These are phyloP conservation scores for Molossus molossus DNA, from an alignment of 2,797 vertebrate species.

Conservation along the genomic window DNA sequence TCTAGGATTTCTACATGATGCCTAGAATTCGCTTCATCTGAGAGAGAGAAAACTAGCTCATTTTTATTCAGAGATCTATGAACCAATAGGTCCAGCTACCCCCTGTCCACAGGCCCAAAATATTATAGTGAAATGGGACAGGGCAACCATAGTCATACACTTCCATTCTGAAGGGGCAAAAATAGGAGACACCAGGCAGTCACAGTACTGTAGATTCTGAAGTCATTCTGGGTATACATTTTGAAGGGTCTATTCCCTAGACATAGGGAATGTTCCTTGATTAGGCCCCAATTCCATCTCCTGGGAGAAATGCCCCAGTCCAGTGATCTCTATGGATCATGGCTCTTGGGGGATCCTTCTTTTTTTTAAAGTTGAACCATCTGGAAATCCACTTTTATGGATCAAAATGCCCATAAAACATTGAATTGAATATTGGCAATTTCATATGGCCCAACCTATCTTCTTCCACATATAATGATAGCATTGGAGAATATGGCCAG, in stretches of 20 bases:
- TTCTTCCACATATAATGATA: neutral
- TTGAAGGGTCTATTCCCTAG: neutral
- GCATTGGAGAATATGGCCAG: neutral
- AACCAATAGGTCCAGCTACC: neutral
- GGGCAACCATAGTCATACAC: neutral
- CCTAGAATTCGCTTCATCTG: neutral
- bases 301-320: neutral
- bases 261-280: neutral
- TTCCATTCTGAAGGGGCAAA: neutral
- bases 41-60: neutral
- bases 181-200: rapidly evolving
- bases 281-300: neutral
- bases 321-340: neutral
- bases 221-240: neutral
- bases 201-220: neutral
- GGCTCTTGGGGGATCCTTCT: neutral
- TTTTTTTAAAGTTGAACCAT: neutral
- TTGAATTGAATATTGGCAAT: neutral
- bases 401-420: neutral
- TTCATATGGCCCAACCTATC: neutral
- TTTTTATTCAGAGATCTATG: neutral
- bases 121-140: neutral
- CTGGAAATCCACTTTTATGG: neutral
- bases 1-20: neutral
- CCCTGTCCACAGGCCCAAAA: neutral